Percentiles rank a stretch among this genome's conserved stretches.
These are phyloP conservation scores for Orchesellides sinensis DNA, from an alignment of 2,888 invertebrate species.

Conservation along the genomic window DNA sequence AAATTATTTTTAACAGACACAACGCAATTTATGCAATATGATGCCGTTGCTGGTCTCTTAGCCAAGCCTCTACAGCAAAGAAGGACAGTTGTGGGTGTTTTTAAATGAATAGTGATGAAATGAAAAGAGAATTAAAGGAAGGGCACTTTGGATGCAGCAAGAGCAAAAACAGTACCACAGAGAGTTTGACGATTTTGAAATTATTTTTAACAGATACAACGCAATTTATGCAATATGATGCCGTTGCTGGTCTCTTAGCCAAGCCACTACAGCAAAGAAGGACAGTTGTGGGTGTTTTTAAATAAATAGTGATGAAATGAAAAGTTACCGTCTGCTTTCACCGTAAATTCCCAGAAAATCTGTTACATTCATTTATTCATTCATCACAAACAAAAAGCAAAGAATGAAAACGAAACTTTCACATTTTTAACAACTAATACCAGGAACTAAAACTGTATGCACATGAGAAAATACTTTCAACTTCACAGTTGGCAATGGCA, in stretches of 20 bases:
- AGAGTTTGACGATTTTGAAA: not conserved
- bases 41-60: not conserved
- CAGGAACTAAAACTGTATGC: not conserved
- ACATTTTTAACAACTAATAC: conserved; percentile 10
- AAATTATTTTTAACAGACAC: conserved; percentile 18
- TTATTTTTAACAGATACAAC: conserved; percentile 14
- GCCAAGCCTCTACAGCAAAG: not conserved
- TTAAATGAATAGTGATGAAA: too few species aligned
- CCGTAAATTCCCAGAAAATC: conserved; percentile 25
- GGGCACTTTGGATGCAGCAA: not conserved
- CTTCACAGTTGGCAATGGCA: conserved; percentile 22
- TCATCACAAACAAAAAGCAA: conserved; percentile 32
- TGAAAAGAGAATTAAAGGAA: conserved; percentile 6
- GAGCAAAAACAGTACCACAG: conserved; percentile 6
- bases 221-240: not conserved
- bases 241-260: not conserved
- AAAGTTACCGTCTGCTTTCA: conserved; percentile 28
- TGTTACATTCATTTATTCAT: conserved; percentile 22
- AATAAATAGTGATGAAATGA: conserved; percentile 17
- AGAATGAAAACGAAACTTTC: too few species aligned
- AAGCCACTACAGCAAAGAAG: not conserved
- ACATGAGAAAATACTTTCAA: conserved; percentile 24
- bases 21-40: not conserved
- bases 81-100: too few species aligned
- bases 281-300: too few species aligned